Base-by-base conservation (phyloP, 2,888 invertebrate genomes). In the Nasonovia ribisnigri region DNA sequence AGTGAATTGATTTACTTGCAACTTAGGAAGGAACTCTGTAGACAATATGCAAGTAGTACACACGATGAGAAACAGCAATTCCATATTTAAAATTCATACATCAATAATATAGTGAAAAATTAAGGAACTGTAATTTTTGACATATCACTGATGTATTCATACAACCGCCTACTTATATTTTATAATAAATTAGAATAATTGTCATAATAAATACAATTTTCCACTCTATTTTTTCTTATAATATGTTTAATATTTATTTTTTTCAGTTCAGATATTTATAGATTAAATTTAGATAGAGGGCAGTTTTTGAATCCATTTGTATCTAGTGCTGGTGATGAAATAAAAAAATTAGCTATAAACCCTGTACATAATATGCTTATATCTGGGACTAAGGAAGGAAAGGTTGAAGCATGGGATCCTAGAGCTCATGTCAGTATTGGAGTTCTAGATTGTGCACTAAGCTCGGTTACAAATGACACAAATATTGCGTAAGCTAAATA, bases 351-450 rank as follows among this genome's bases (percentile, higher is more conserved):
- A 95, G 97, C 97, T 95, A 97, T 99, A 26, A 99, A 98, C 96
- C 97, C 98, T 0, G 97, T 97, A 92, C 99, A 99, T 96, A 97
- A 99, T 95, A 96, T 99, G 91, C 96, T 99, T 43, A 96, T 98
- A 91, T 97, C 98, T 95, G 99, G 99, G 24, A 98, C 98, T 26
- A 97, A 97, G 95, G 98, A 98, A 95, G 99, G 99, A 0, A 97
- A 97, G 95, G 97, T 99, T 0, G 99, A 99, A 96, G 99, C 99
- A 8, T 99, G 99, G 99, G 99, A 99, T 96, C 98, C 99, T 24
- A 96, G 99, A 94, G 96, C 97, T 6, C 97, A 97, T 95, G 96
- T 96, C 57, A 96, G 97, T 95, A 98, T 98, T 95, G 98, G 97
- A 16, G 96, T 97, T 42, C 96, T 99, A 46, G 99, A 99, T 96